phyloP scores from a whole-genome alignment of 1,140 invertebrate species.

The Paraescarpia echinospica region DNA sequence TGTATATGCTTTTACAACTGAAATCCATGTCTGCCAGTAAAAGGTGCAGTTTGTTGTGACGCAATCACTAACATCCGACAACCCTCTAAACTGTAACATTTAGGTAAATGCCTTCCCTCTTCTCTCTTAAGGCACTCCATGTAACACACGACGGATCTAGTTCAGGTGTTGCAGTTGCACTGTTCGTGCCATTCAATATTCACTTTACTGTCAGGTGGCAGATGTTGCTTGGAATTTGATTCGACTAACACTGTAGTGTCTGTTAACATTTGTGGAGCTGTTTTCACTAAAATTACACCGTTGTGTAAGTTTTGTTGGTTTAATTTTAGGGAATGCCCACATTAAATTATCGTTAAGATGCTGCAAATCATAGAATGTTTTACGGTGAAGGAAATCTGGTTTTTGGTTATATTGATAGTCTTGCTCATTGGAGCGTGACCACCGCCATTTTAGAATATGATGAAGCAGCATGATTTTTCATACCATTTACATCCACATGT shows the following conservation, averaged over 20 bases:
- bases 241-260: background rate
- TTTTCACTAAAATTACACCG: background rate
- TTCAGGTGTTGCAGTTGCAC: background rate
- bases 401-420: background rate
- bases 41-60: background rate
- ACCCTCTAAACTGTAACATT: background rate
- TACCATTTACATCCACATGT: too few species aligned
- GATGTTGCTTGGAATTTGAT: background rate
- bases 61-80: background rate
- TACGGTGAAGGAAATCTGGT: background rate
- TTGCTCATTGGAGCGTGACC: background rate
- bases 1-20: background rate
- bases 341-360: background rate
- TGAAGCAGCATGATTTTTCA: too few species aligned
- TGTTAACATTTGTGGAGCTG: background rate
- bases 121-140: background rate
- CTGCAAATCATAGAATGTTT: background rate
- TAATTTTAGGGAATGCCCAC: background rate
- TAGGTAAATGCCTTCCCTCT: background rate
- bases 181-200: background rate
- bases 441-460: too few species aligned
- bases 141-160: background rate
- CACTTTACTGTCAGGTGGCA: background rate
- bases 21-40: conserved; percentile 1
- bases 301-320: background rate